phyloP scores from a whole-genome alignment of 2,888 invertebrate genomes.

The Plusia festucae region DNA sequence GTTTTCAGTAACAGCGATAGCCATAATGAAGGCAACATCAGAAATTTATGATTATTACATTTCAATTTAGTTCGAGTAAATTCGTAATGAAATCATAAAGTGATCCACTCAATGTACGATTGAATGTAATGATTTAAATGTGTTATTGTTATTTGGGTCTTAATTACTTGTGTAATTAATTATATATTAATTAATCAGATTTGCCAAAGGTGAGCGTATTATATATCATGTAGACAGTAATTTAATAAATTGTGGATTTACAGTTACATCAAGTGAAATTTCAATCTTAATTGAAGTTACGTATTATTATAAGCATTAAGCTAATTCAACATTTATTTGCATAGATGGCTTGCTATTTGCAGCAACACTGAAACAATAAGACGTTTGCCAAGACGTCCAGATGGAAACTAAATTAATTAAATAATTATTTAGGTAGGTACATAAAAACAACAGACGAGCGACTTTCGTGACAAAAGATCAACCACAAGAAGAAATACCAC shows the following conservation, averaged over 20 bases:
- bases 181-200: not conserved
- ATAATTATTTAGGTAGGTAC: not conserved
- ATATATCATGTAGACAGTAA: too few species aligned
- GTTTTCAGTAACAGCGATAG: conserved; percentile 1
- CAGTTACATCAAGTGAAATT: not conserved
- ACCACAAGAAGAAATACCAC: too few species aligned
- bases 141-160: not conserved
- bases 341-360: not conserved
- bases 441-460: not conserved
- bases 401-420: not conserved
- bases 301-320: not conserved
- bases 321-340: not conserved
- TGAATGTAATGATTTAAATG: not conserved
- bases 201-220: too few species aligned
- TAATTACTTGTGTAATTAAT: not conserved
- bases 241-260: not conserved
- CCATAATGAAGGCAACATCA: conserved; percentile 9
- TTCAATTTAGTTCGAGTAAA: not conserved
- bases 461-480: not conserved
- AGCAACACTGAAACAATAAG: not conserved
- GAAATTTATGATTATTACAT: conserved; percentile 21
- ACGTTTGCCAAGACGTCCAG: not conserved
- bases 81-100: not conserved
- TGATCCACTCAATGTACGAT: not conserved
- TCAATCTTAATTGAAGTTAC: not conserved